Evolutionary conservation across 1,140 invertebrate genomes (phyloP), one percentile per base, ranked within the genome.

Genomic region (Galleria mellonella): DNA sequence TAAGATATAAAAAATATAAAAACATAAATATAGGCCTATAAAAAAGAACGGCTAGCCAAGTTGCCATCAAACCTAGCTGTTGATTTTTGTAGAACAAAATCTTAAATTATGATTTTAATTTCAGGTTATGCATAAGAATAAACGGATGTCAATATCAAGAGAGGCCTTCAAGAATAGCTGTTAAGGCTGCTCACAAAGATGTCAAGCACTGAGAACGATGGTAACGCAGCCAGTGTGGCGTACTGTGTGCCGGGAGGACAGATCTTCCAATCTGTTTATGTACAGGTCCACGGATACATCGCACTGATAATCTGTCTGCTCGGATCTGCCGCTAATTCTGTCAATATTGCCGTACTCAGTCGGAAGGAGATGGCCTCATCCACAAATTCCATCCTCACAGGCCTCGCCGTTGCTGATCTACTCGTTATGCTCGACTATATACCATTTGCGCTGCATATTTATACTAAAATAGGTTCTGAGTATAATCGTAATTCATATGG

Each of bases 401-500:
- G 94, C 1, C 86, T 98, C 9, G 97, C 97, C 0, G 90, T 97
- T 0, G 94, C 95, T 0, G 96, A 98, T 81, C 88, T 98, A 38
- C 85, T 97, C 1, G 96, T 98, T 0, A 98, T 98, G 96, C 75
- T 96, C 30, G 95, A 96, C 51, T 98, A 98, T 77, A 93, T 98
- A 43, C 96, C 96, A 0, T 97, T 94, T 63, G 91, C 93, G 0
- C 88, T 93, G 29, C 94, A 97, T 72, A 90, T 92, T 47, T 94
- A 94, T 64, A 88, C 95, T 8, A 87, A 88, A 12, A 73, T 87
- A 9, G 76, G 88, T 6, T 67, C 78, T 5, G 66, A 68, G 17
- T 78, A 89, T 0, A 84, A 88, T 40, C 69, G 87, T n/a, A 87
- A 91, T 17, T 92, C 91, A 4, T 96, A 96, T 72, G 86, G 87